Evolutionary conservation across 1,140 invertebrate species (phyloP).

Genomic region (Camponotus pennsylvanicus): DNA sequence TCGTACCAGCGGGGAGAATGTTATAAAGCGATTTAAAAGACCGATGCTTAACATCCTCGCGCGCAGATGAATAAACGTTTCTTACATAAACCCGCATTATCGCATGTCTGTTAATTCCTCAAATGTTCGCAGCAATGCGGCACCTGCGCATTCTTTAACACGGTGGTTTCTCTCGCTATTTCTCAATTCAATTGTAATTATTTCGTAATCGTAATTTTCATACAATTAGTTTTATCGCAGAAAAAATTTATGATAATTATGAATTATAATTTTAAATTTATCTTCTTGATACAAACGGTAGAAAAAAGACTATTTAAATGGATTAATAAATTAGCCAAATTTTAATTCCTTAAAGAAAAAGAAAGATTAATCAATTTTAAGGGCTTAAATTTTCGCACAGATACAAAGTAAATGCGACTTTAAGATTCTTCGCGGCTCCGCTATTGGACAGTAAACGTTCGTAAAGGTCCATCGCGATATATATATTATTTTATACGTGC

Average conservation of each 20-base stretch:
- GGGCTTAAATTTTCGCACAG: slow-evolving; percentile 19
- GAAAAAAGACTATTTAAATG: neutral
- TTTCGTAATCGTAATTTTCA: too few species aligned
- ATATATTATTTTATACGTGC: slow-evolving; percentile 82
- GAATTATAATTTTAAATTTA: neutral
- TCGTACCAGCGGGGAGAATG: slow-evolving; percentile 56
- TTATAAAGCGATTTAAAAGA: slow-evolving; percentile 65
- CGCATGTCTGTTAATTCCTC: slow-evolving; percentile 43
- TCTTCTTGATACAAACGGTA: neutral
- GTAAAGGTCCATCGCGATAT: slow-evolving; percentile 69
- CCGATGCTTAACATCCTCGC: neutral
- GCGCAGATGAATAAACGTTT: slow-evolving; percentile 30
- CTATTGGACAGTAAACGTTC: slow-evolving; percentile 53
- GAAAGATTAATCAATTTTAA: slow-evolving; percentile 21
- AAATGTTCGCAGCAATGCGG: slow-evolving; percentile 22
- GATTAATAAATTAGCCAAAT: too few species aligned
- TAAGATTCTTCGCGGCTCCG: neutral
- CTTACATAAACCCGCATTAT: slow-evolving; percentile 45
- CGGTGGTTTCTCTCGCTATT: neutral
- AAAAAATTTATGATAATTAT: neutral
- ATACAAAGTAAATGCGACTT: neutral
- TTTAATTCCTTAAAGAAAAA: neutral
- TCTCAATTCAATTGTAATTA: slow-evolving; percentile 7
- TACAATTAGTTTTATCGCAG: neutral
- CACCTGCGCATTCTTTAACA: slow-evolving; percentile 32